Evolutionary conservation across 2,888 invertebrate species (phyloP).

Genomic region (Limnephilus lunatus): DNA sequence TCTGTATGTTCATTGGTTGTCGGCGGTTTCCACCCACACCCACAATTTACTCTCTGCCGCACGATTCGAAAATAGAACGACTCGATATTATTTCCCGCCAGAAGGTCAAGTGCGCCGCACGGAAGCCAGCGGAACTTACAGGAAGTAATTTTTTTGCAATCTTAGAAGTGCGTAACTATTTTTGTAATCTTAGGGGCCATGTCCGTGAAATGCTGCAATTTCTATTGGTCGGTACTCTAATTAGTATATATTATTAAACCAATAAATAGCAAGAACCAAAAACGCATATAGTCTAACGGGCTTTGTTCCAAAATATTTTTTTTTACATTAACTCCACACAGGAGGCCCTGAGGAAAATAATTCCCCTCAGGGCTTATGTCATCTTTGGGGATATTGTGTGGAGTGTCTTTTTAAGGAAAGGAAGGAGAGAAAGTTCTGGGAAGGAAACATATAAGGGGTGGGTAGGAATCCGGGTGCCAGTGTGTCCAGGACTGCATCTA

Average conservation of each 20-base stretch:
- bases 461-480: too few species aligned
- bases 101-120: conserved; percentile 21
- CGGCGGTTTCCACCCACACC: conserved; percentile 2
- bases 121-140: not conserved
- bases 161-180: not conserved
- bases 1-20: not conserved
- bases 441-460: too few species aligned
- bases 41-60: not conserved
- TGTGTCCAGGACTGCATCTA: too few species aligned
- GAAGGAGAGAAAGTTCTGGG: too few species aligned
- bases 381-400: too few species aligned
- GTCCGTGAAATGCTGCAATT: not conserved
- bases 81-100: conserved; percentile 23
- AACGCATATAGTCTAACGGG: too few species aligned
- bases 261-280: not conserved
- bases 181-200: not conserved
- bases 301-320: too few species aligned
- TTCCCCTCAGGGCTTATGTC: too few species aligned
- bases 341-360: too few species aligned
- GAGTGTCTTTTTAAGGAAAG: too few species aligned
- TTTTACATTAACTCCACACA: too few species aligned
- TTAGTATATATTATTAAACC: not conserved
- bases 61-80: conserved; percentile 18
- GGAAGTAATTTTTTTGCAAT: not conserved
- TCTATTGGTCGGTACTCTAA: not conserved